These are phyloP conservation scores for Microvelia longipes DNA, from an alignment of 1,140 invertebrate species.

Conservation along the genomic window DNA sequence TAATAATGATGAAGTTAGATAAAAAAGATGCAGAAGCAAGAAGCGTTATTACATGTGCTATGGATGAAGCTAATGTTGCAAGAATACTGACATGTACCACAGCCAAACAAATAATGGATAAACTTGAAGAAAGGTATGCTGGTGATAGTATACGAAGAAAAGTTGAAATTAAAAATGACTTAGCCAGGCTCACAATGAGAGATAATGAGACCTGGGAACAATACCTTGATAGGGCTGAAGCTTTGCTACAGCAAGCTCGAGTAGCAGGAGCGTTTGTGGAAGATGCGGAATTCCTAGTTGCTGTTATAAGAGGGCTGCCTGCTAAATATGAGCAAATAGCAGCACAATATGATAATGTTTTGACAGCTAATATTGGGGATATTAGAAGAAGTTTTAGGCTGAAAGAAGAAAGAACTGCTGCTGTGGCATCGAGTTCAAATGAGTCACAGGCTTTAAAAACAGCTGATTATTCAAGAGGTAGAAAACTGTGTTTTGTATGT, in stretches of 20 bases:
- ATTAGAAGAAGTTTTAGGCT: background rate
- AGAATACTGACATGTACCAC: background rate
- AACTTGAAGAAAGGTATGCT: background rate
- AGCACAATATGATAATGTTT: background rate
- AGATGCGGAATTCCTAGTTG: background rate
- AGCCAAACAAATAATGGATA: background rate
- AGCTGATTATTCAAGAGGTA: too few species aligned
- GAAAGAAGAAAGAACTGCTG: background rate
- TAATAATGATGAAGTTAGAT: background rate
- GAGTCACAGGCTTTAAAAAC: too few species aligned
- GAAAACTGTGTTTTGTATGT: too few species aligned
- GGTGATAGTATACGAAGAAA: background rate
- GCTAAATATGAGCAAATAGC: background rate
- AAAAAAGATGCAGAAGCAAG: background rate
- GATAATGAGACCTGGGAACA: background rate
- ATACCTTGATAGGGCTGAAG: background rate
- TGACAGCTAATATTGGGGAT: background rate
- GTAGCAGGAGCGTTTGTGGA: background rate
- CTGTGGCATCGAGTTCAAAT: too few species aligned
- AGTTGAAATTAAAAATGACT: background rate
- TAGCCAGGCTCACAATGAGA: background rate
- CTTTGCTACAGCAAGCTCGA: background rate
- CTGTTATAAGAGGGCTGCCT: background rate
- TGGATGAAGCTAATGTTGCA: background rate
- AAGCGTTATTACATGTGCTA: background rate